Conservation (phyloP, 2,888 invertebrate genomes). For the Eupithecia exiguata region DNA sequence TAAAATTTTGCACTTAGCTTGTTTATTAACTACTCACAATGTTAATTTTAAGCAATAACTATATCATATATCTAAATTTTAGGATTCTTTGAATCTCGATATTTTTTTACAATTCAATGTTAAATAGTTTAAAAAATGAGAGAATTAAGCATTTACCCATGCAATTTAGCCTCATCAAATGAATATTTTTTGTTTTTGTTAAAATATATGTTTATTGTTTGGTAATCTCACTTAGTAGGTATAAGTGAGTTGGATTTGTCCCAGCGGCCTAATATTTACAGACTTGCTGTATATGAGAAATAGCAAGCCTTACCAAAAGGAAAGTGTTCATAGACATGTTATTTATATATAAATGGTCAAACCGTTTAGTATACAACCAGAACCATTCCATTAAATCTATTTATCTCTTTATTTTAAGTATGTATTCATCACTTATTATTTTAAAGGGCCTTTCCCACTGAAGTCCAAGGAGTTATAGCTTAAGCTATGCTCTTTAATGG, state of each 20-base stretch:
- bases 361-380: slow-evolving; percentile 51
- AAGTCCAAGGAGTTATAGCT: slow-evolving; percentile 15
- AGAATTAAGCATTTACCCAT: slow-evolving; percentile 29
- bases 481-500: not conserved
- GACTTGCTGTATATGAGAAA: not conserved
- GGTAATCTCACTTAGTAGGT: slow-evolving; percentile 69
- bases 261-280: slow-evolving; percentile 55
- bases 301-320: slow-evolving; percentile 61
- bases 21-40: slow-evolving; percentile 8
- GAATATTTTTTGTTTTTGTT: slow-evolving; percentile 15
- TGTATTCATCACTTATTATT: slow-evolving; percentile 41
- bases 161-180: slow-evolving; percentile 12
- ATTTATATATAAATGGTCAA: slow-evolving; percentile 47
- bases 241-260: slow-evolving; percentile 49
- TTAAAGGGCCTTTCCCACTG: slow-evolving; percentile 21
- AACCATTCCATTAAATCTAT: slow-evolving; percentile 64
- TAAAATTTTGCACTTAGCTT: slow-evolving; percentile 1
- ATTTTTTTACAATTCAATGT: slow-evolving; percentile 33
- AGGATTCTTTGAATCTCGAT: slow-evolving; percentile 57
- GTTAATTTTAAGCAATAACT: not conserved
- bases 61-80: slow-evolving; percentile 27
- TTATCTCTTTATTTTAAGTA: slow-evolving; percentile 52
- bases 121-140: slow-evolving; percentile 29
- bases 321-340: slow-evolving; percentile 65
- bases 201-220: slow-evolving; percentile 37